phyloP scores from a whole-genome alignment of 1,140 invertebrate species.

The Armadillidium nasatum region DNA sequence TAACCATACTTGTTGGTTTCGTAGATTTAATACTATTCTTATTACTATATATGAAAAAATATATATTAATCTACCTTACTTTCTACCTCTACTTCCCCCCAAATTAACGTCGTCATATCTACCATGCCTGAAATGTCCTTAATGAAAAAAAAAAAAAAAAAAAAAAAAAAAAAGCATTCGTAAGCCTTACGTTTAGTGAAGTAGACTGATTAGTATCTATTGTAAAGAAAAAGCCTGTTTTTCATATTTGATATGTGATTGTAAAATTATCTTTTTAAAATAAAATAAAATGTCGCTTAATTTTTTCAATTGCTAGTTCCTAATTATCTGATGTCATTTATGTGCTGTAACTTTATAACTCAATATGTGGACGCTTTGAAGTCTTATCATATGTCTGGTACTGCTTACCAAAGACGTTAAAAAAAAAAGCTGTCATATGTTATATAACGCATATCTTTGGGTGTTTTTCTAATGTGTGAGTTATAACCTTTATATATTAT shows the following conservation, averaged over 20 bases:
- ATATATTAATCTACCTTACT: not conserved
- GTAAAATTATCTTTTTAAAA: not conserved
- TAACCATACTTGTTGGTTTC: no score
- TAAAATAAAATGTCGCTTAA: not conserved
- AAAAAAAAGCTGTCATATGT: no score
- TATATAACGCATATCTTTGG: no score
- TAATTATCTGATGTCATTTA: no score
- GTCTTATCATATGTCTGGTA: no score
- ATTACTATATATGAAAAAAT: no score
- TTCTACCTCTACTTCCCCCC: not conserved
- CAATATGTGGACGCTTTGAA: no score
- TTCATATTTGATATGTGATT: constrained; percentile 9
- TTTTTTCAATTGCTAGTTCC: not conserved
- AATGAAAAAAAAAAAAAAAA: not conserved
- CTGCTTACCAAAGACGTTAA: no score
- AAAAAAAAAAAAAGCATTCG: not conserved
- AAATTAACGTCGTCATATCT: constrained; percentile 2
- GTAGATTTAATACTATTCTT: no score
- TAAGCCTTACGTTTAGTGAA: not conserved
- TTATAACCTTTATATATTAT: no score
- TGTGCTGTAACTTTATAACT: no score
- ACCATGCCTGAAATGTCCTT: not conserved
- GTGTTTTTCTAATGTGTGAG: no score
- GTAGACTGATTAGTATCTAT: not conserved
- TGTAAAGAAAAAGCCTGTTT: not conserved